Conservation (phyloP, 2,888 invertebrate genomes). For the Mongoloraphidia duomilia region DNA sequence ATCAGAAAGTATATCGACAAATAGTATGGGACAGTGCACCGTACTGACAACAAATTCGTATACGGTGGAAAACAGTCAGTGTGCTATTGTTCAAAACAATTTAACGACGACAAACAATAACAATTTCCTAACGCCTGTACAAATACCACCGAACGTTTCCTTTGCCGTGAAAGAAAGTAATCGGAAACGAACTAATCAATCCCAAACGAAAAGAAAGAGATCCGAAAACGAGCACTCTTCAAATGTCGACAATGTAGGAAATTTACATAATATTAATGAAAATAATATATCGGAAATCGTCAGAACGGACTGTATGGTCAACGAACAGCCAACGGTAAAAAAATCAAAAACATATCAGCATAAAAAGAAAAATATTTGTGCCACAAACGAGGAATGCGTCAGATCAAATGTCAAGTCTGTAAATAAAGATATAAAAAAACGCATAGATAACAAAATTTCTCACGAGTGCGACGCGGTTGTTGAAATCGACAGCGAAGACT, state of each 20-base stretch:
- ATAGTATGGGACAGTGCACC: slow-evolving; percentile 5
- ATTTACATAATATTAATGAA: not conserved
- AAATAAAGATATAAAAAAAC: not conserved
- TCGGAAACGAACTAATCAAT: not conserved
- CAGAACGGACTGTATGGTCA: not conserved
- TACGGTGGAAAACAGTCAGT: slow-evolving; percentile 1
- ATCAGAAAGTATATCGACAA: slow-evolving; percentile 1
- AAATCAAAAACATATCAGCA: not conserved
- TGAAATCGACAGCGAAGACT: not conserved
- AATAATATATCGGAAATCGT: not conserved
- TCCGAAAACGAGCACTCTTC: not conserved
- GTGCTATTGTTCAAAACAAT: slow-evolving; percentile 4
- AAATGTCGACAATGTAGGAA: not conserved
- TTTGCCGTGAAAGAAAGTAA: slow-evolving; percentile 2
- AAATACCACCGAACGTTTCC: slow-evolving; percentile 1
- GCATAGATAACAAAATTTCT: not conserved
- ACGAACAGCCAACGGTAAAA: not conserved
- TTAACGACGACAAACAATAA: slow-evolving; percentile 1
- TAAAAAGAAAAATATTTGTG: not conserved
- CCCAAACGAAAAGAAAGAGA: not conserved
- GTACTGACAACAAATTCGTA: slow-evolving; percentile 6
- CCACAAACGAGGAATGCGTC: not conserved
- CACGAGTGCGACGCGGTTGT: not conserved
- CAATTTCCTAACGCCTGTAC: slow-evolving; percentile 4
- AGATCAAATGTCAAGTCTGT: not conserved